phyloP scores from a whole-genome alignment of 2,888 invertebrate species.

The Epinotia nisella region DNA sequence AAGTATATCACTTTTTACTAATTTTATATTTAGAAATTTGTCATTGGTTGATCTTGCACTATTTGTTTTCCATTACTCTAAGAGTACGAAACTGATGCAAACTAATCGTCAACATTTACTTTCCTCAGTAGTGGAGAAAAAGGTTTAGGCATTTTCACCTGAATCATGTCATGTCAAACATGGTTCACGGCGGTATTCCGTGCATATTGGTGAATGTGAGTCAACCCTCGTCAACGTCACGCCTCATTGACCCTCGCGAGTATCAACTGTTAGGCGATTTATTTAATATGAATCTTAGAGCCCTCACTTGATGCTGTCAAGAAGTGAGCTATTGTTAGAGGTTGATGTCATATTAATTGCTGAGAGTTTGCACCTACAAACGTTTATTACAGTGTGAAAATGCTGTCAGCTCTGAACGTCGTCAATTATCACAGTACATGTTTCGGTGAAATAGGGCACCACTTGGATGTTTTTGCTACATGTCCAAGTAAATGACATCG shows the following conservation, averaged over 20 bases:
- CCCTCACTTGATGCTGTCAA: conserved; percentile 72
- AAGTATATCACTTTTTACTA: not conserved
- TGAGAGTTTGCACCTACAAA: conserved; percentile 28
- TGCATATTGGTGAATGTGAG: conserved; percentile 70
- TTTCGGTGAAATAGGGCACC: not conserved
- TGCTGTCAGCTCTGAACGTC: not conserved
- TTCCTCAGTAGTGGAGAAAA: conserved; percentile 35
- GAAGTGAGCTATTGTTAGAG: conserved; percentile 65
- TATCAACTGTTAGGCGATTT: conserved; percentile 81
- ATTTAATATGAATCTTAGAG: conserved; percentile 80
- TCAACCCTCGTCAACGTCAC: conserved; percentile 81
- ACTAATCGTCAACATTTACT: conserved; percentile 26
- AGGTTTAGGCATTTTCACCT: conserved; percentile 60
- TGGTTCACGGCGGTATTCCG: conserved; percentile 66
- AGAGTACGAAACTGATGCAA: not conserved
- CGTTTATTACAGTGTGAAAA: conserved; percentile 8
- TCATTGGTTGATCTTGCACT: not conserved
- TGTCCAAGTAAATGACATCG: not conserved
- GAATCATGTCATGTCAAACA: conserved; percentile 75
- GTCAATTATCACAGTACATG: not conserved
- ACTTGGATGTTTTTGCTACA: not conserved
- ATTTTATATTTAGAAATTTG: not conserved
- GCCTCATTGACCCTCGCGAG: conserved; percentile 79
- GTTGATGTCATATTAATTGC: conserved; percentile 52
- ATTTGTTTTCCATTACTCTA: not conserved